These are phyloP conservation scores for Oreortyx pictus DNA, from an alignment of 2,797 vertebrate species.

Conservation along the genomic window DNA sequence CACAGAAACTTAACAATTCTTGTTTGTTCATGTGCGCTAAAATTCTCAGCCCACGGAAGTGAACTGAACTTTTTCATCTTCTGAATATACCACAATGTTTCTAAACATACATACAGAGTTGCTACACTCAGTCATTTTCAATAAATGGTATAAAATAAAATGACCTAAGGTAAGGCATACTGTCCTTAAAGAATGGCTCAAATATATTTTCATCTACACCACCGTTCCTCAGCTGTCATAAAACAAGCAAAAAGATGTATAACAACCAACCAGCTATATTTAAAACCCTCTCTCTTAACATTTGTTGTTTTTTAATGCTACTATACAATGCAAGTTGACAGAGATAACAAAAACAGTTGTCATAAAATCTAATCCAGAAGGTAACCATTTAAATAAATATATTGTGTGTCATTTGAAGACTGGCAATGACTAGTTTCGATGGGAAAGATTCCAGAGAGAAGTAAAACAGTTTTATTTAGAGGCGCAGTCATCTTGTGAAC, in stretches of 20 bases:
- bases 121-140: background rate
- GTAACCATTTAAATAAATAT: conserved; percentile 2
- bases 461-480: conserved; percentile 37
- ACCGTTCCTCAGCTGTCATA: background rate
- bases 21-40: background rate
- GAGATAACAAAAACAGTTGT: background rate
- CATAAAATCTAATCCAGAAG: conserved; percentile 13
- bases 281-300: conserved; percentile 29
- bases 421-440: background rate
- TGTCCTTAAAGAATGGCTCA: background rate
- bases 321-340: conserved; percentile 14
- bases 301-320: background rate
- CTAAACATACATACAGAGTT: background rate
- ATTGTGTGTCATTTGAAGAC: background rate
- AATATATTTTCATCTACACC: conserved; percentile 12
- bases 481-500: background rate
- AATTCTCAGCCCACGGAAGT: background rate
- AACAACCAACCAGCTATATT: conserved; percentile 5
- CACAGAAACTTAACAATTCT: background rate
- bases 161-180: background rate
- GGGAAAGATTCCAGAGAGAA: background rate
- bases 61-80: background rate
- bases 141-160: conserved; percentile 10
- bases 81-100: background rate
- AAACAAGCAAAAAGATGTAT: conserved; percentile 16